Conservation (phyloP, 2,113 vertebrate genomes). For the Nerophis lumbriciformis region DNA sequence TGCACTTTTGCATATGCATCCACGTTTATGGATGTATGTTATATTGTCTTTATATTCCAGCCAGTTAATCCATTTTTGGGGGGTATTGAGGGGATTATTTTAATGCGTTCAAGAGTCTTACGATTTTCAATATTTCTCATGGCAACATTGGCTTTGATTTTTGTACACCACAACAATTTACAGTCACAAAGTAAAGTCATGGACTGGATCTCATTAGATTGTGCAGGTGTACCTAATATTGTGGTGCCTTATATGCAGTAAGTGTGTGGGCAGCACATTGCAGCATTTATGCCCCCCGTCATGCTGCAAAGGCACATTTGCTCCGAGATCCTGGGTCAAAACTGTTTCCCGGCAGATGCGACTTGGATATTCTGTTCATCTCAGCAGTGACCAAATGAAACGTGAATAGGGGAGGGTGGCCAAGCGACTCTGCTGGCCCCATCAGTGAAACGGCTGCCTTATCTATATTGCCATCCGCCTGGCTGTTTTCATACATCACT, state of each 20-base stretch:
- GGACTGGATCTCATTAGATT: not conserved
- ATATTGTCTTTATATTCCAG: too few relatives aligned
- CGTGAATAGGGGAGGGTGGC: conserved; percentile 49
- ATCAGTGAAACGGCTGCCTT: conserved; percentile 67
- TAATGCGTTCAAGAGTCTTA: too few relatives aligned
- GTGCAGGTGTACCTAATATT: not conserved
- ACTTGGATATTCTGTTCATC: conserved; percentile 61
- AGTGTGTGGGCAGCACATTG: not conserved
- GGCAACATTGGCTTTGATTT: too few relatives aligned
- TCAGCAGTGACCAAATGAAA: conserved; percentile 62
- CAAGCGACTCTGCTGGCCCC: conserved; percentile 47
- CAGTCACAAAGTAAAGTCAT: too few relatives aligned
- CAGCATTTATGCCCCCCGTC: conserved; percentile 6
- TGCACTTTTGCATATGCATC: too few relatives aligned
- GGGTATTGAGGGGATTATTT: too few relatives aligned
- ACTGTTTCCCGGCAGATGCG: conserved; percentile 34
- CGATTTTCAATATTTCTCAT: too few relatives aligned
- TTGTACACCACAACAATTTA: too few relatives aligned
- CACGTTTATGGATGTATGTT: too few relatives aligned
- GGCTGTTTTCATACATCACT: conserved; percentile 76
- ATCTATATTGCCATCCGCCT: conserved; percentile 78
- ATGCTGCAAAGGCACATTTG: conserved; percentile 32
- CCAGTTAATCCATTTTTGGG: too few relatives aligned
- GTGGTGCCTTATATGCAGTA: not conserved
- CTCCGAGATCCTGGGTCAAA: conserved; percentile 31